These are phyloP conservation scores for Decapterus maruadsi DNA, from an alignment of 2,797 vertebrate genomes.

Conservation along the genomic window DNA sequence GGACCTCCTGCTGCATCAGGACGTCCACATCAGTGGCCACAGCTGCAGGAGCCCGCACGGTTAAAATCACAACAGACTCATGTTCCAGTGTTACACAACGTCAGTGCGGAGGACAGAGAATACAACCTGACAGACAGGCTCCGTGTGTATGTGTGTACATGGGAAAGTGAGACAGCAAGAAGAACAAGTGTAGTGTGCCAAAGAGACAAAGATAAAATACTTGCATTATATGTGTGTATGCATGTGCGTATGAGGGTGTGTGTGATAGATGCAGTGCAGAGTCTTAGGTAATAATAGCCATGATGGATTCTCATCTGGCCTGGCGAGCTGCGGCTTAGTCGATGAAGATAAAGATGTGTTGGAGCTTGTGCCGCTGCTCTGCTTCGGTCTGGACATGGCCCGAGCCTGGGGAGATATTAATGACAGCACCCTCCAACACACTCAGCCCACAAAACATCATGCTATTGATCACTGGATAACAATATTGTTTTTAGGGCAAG, in stretches of 20 bases:
- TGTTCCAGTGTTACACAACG: conserved; percentile 2
- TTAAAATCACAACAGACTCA: background rate
- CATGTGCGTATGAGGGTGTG: conserved; percentile 30
- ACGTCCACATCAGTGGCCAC: background rate
- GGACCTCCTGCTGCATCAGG: conserved; percentile 8
- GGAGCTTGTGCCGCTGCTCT: conserved; percentile 28
- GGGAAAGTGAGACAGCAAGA: background rate
- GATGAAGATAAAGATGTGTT: conserved; percentile 61
- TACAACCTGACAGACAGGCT: background rate
- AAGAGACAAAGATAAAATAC: conserved; percentile 18
- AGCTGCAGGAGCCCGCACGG: conserved; percentile 19
- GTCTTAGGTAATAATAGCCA: conserved; percentile 63
- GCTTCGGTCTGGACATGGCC: conserved; percentile 3
- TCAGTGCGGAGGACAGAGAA: conserved; percentile 7
- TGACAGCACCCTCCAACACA: conserved; percentile 24
- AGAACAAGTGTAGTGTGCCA: background rate
- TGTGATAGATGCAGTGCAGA: conserved; percentile 59
- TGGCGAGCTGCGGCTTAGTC: conserved; percentile 14
- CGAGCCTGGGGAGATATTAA: conserved; percentile 49
- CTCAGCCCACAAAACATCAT: background rate
- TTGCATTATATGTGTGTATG: background rate
- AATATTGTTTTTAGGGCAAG: conserved; percentile 28
- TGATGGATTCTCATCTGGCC: conserved; percentile 62
- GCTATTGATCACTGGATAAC: conserved; percentile 58
- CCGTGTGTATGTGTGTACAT: background rate